Evolutionary conservation across 2,888 invertebrate species (phyloP).

Genomic region (Andrena trimmerana): DNA sequence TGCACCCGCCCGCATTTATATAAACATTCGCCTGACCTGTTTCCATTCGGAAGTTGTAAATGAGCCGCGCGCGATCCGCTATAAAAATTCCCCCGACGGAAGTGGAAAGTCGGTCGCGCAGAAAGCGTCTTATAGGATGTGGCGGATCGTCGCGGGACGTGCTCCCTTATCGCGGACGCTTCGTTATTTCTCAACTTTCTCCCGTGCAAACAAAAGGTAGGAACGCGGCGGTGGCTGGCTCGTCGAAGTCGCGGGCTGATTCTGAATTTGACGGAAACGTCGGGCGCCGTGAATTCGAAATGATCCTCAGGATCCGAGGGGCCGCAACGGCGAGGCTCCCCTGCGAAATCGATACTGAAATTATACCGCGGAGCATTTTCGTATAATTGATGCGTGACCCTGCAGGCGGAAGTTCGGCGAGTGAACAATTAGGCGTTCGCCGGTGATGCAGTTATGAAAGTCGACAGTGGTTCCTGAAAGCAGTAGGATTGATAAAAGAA

Average conservation of each 20-base stretch:
- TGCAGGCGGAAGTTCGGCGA: no score
- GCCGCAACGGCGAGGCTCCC: neutral
- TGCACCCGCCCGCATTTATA: slow-evolving; percentile 15
- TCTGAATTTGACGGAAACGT: slow-evolving; percentile 15
- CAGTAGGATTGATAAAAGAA: no score
- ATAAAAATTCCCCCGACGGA: slow-evolving; percentile 34
- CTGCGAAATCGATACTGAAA: neutral
- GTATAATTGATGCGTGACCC: neutral
- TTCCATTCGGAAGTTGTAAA: slow-evolving; percentile 30
- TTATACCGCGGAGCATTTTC: neutral
- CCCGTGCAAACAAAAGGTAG: slow-evolving; percentile 15
- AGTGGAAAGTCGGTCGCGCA: slow-evolving; percentile 22
- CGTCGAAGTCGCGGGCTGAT: slow-evolving; percentile 8
- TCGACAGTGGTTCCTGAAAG: no score
- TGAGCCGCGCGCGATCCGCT: slow-evolving; percentile 10
- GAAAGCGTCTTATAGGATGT: slow-evolving; percentile 39
- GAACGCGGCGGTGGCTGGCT: neutral
- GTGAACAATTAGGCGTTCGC: no score
- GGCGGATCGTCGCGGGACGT: slow-evolving; percentile 20
- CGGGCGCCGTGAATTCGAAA: slow-evolving; percentile 25
- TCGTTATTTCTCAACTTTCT: slow-evolving; percentile 33
- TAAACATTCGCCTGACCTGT: slow-evolving; percentile 30
- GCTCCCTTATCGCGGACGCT: slow-evolving; percentile 7
- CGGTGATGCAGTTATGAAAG: no score
- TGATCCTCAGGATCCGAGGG: neutral